Conservation (phyloP, 2,888 invertebrate species). For the Noctua janthe region DNA sequence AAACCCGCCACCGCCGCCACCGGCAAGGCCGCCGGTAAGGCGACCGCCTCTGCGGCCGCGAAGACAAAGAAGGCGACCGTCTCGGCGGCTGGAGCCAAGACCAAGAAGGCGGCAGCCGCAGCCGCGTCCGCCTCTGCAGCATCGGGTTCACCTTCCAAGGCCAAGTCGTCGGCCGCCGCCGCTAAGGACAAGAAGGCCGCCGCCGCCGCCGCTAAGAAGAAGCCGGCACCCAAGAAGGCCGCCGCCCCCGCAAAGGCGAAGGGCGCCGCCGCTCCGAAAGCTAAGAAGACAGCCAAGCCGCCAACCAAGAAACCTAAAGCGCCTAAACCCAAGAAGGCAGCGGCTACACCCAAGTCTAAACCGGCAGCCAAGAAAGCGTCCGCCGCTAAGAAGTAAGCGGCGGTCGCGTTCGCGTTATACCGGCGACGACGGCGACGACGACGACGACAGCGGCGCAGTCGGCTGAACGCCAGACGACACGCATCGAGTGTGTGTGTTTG, state of each 20-base stretch:
- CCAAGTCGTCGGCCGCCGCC: conserved; percentile 52
- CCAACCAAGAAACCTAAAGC: conserved; percentile 80
- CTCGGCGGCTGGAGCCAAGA: conserved; percentile 63
- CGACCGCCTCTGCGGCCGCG: conserved; percentile 25
- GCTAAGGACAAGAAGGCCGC: conserved; percentile 71
- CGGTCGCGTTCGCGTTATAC: conserved; percentile 20
- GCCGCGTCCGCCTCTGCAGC: conserved; percentile 54
- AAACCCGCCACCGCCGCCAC: conserved; percentile 28
- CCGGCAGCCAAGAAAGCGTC: conserved; percentile 65
- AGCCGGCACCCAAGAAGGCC: conserved; percentile 69
- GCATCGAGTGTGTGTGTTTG: no score
- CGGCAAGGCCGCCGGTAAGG: conserved; percentile 12
- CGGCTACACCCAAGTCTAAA: conserved; percentile 65
- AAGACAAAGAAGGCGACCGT: conserved; percentile 47
- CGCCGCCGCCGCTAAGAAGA: conserved; percentile 71
- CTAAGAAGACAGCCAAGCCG: conserved; percentile 71
- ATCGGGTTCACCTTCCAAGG: conserved; percentile 53
- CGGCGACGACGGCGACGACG: conserved; percentile 9
- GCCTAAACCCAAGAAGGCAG: conserved; percentile 79
- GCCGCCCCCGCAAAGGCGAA: conserved; percentile 64
- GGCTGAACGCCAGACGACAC: conserved; percentile 80
- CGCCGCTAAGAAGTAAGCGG: conserved; percentile 62
- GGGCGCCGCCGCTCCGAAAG: conserved; percentile 72
- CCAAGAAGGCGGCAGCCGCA: conserved; percentile 33
- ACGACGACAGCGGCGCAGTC: conserved; percentile 1